Conservation (phyloP, 1,140 invertebrate genomes). For the Trichomalopsis sarcophagae region DNA sequence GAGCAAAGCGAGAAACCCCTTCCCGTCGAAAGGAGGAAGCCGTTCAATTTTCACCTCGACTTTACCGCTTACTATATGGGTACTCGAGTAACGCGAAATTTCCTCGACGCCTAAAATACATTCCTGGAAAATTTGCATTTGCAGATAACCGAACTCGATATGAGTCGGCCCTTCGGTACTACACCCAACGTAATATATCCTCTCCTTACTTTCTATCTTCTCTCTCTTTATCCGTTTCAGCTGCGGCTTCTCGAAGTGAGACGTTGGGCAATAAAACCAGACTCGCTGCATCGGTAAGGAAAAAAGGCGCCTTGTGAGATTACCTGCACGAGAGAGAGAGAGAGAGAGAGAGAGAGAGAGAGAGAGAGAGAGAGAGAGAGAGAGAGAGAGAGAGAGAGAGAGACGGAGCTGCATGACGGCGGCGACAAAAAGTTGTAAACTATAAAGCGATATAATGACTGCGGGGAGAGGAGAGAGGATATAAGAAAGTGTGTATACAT, state of each 20-base stretch:
- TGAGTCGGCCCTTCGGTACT: background rate
- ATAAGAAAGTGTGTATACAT: background rate
- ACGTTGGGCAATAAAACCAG: constrained; percentile 26
- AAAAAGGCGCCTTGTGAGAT: constrained; percentile 33
- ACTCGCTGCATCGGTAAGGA: background rate
- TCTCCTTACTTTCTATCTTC: background rate
- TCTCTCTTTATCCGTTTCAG: constrained; percentile 1
- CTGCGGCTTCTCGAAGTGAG: background rate
- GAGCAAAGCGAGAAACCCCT: no score
- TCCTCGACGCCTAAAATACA: background rate
- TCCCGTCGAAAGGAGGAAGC: no score
- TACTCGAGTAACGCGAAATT: background rate
- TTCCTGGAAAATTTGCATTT: constrained; percentile 37
- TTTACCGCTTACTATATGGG: no score
- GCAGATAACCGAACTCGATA: constrained; percentile 17
- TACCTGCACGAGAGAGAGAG: background rate
- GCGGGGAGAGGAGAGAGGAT: background rate
- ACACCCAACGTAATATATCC: background rate
- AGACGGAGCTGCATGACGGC: background rate
- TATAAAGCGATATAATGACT: constrained; percentile 29
- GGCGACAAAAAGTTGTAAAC: constrained; percentile 44
- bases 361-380: background rate
- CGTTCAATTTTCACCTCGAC: no score
- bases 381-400: no score
- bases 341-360: background rate